Conservation (phyloP, 2,888 invertebrate species). For the Atherix ibis region DNA sequence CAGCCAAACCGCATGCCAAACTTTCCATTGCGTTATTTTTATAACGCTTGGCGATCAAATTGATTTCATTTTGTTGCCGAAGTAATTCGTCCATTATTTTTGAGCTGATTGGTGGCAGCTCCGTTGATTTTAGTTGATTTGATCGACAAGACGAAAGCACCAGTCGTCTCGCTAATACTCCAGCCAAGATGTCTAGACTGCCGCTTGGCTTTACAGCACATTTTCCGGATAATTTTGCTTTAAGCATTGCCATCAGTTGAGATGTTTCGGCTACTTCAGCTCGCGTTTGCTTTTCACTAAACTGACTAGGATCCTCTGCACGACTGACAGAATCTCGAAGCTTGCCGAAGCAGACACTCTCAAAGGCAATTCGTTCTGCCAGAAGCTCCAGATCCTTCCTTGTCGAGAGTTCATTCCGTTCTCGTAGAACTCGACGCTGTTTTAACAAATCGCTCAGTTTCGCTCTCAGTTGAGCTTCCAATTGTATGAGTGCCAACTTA, state of each 20-base stretch:
- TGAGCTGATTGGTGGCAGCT: constrained; percentile 36
- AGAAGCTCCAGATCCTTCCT: constrained; percentile 51
- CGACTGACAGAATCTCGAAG: constrained; percentile 50
- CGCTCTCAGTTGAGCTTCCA: constrained; percentile 49
- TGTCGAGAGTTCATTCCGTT: constrained; percentile 50
- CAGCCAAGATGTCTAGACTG: constrained; percentile 54
- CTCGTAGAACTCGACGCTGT: constrained; percentile 46
- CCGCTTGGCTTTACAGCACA: constrained; percentile 32
- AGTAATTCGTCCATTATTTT: constrained; percentile 28
- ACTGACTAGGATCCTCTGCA: constrained; percentile 39
- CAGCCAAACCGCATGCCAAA: constrained; percentile 51
- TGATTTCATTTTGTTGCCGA: constrained; percentile 44
- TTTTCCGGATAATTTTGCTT: constrained; percentile 46
- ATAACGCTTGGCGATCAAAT: constrained; percentile 44
- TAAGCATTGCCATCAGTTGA: constrained; percentile 55
- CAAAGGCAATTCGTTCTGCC: constrained; percentile 67
- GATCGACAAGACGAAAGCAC: constrained; percentile 28
- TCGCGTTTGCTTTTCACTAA: constrained; percentile 43
- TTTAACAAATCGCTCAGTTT: constrained; percentile 54
- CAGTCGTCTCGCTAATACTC: constrained; percentile 57
- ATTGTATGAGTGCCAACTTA: constrained; percentile 42
- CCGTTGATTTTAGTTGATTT: constrained; percentile 32
- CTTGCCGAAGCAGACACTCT: constrained; percentile 54
- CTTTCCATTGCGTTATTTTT: constrained; percentile 53
- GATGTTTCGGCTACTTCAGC: constrained; percentile 62